Base-by-base conservation (phyloP, 1,140 invertebrate species). In the Himalopsyche phryganea region DNA sequence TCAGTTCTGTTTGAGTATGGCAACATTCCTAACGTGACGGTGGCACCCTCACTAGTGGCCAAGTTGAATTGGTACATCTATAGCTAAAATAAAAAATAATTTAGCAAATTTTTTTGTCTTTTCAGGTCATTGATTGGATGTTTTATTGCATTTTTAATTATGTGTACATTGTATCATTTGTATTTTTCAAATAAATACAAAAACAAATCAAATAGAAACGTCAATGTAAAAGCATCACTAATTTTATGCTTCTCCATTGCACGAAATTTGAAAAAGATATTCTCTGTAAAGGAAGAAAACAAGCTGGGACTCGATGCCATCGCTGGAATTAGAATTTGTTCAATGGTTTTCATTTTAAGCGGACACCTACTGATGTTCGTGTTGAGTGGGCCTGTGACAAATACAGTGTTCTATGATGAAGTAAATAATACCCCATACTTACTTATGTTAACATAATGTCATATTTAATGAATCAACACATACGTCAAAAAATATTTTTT, bases 331-430 rank as follows among this genome's bases (percentile, higher is more conserved):
- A 85, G 83, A 68, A 77, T 82, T 17, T 63, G 86, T 7, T 76
- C 83, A 0, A 87, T 86, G 84, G 54, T 80, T 1, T 77, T 85
- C 35, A 85, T 88, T 44, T 71, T 86, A 0, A 73, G 71, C 17
- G 84, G 84, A 1, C 86, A 88, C 66, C 78, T 81, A 2, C 74
- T 84, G 9, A 69, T 84, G 33, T 86, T 85, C 63, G 75, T 84
- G 41, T 74, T 83, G n/a, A 80, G 80, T 58, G 83, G 84, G 41
- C 85, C 86, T 0, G 73, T 85, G 0, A 72, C 82, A 65, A 85
- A 88, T 66, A 73, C 75, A 9, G 72, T 78, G 52, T 84, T 84
- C 65, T 82, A 79, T 70, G 75, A 81, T 65, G 65, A 81, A 61
- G 84, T 86, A 71, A 72, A 71, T 69, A 60, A 61, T 33, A 14